Conservation (phyloP, 2,888 invertebrate species). For the Lepidonotus clava region DNA sequence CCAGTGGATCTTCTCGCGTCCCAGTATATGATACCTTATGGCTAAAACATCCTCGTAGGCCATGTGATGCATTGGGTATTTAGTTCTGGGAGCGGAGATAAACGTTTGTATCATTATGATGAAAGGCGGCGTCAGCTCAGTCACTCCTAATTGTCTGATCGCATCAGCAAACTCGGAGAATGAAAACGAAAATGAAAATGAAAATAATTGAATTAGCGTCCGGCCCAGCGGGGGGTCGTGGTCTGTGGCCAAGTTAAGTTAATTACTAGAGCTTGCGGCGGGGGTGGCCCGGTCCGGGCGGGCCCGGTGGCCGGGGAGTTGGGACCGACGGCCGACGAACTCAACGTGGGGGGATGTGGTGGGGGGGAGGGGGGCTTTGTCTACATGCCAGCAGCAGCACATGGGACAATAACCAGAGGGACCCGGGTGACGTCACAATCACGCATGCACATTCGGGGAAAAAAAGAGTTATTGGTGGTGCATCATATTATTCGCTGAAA, state of each 20-base stretch:
- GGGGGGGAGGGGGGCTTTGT: no score
- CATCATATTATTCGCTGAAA: no score
- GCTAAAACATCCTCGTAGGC: no score
- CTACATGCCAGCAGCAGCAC: no score
- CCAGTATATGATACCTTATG: no score
- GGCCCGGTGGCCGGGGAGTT: neutral
- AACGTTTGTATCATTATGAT: constrained; percentile 25
- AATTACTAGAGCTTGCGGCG: neutral
- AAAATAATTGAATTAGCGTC: constrained; percentile 39
- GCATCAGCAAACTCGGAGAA: constrained; percentile 8
- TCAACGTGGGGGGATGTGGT: no score
- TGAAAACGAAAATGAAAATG: constrained; percentile 37
- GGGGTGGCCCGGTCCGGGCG: neutral
- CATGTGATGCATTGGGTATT: neutral
- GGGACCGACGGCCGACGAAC: no score
- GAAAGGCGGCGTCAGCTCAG: neutral
- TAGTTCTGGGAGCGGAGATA: neutral
- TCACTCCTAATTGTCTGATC: constrained; percentile 4
- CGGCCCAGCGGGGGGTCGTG: neutral
- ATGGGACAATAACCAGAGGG: no score
- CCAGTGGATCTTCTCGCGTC: no score
- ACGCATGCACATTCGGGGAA: no score
- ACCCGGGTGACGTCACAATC: no score
- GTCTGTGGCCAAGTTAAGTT: neutral
- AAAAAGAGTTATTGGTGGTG: no score